These are phyloP conservation scores for Xiphorhynchus erythropygius DNA, from an alignment of 2,797 vertebrate species.

Conservation along the genomic window DNA sequence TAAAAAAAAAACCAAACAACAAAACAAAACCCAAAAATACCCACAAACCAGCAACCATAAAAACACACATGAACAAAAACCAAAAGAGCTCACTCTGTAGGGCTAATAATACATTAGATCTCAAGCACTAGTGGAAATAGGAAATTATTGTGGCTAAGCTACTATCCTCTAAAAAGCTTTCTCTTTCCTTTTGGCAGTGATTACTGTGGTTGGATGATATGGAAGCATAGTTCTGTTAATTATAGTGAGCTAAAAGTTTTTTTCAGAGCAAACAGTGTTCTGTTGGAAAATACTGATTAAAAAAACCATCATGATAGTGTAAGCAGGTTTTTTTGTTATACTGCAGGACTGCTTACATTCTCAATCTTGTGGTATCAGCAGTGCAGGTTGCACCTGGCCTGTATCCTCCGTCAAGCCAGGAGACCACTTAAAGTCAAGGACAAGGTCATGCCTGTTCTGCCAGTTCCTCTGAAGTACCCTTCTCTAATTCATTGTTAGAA, in stretches of 20 bases:
- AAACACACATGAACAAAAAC: not conserved
- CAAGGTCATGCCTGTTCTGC: not conserved
- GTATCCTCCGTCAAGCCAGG: not conserved
- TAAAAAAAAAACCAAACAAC: accelerated
- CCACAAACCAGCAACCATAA: not conserved
- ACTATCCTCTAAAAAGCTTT: not conserved
- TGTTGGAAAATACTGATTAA: not conserved
- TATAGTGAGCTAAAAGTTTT: not conserved
- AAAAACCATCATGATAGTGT: not conserved
- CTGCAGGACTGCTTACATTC: not conserved
- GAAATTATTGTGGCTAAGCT: not conserved
- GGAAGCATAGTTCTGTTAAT: not conserved
- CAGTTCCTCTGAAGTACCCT: not conserved
- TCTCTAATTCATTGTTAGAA: not conserved
- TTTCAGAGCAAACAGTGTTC: not conserved
- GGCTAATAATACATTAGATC: not conserved
- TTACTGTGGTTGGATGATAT: not conserved
- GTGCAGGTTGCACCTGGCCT: not conserved
- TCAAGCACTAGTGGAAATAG: not conserved
- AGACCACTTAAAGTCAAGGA: not conserved
- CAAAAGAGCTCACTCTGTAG: not conserved
- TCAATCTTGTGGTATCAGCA: not conserved
- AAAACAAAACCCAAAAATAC: too few relatives aligned
- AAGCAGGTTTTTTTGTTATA: not conserved
- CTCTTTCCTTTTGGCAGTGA: not conserved